These are phyloP conservation scores for Tricholaema leucomelas DNA, from an alignment of 2,113 vertebrate genomes.

Conservation along the genomic window DNA sequence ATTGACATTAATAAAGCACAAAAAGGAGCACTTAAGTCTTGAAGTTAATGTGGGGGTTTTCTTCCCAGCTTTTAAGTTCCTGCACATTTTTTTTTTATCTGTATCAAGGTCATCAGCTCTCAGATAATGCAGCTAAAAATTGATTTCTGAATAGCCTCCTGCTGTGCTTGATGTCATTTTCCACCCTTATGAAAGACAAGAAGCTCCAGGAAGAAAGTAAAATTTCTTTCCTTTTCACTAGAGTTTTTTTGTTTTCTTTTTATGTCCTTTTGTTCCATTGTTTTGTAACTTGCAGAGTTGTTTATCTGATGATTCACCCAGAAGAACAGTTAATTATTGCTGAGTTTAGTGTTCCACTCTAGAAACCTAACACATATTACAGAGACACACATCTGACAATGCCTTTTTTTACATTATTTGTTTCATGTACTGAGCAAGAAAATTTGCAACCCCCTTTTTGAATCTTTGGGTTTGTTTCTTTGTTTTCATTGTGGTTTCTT, in stretches of 20 bases:
- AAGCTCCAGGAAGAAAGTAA: neutral
- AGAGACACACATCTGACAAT: neutral
- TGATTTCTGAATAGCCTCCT: constrained; percentile 28
- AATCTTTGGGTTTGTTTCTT: neutral
- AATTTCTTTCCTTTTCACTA: neutral
- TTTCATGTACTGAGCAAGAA: neutral
- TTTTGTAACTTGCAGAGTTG: neutral
- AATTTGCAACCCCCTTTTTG: neutral
- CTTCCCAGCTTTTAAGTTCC: neutral
- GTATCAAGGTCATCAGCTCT: constrained; percentile 37
- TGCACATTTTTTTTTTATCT: neutral
- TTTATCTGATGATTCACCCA: neutral
- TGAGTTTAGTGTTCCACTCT: neutral
- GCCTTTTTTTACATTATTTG: neutral
- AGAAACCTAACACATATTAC: neutral
- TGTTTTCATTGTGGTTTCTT: neutral
- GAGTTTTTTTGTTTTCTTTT: constrained; percentile 5
- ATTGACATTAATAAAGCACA: neutral
- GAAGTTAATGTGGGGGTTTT: neutral
- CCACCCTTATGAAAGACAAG: neutral
- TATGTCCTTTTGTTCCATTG: neutral
- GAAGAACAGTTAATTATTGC: neutral
- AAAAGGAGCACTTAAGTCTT: neutral
- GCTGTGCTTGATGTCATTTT: constrained; percentile 25
- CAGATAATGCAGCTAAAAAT: constrained; percentile 24